Base-by-base conservation (phyloP, 2,797 vertebrate genomes). In the Perdix hodgsoniae region DNA sequence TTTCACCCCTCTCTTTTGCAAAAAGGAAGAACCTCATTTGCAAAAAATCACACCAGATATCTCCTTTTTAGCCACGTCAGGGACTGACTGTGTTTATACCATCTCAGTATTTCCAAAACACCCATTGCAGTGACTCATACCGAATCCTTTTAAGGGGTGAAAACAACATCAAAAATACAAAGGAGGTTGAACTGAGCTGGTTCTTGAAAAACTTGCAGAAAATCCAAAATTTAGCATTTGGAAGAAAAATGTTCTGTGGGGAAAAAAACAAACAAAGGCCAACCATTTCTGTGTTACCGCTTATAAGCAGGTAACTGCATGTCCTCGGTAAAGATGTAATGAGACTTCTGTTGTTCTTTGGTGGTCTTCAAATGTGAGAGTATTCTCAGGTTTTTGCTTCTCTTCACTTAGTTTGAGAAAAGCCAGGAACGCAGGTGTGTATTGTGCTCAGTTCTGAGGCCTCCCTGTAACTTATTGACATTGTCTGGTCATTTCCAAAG, bases 121-220 rank as follows among this genome's bases (percentile, higher is more conserved):
- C 45, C 49, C 84, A 14, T 78, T 80, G 40, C 57, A 71, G 42
- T 93, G 90, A 94, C 65, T 94, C 86, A 85, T 45, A 17, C 4
- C 1, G 74, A 65, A 44, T 88, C 39, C 83, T 37, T 33, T 33
- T 63, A 31, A 83, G 42, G 61, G 90, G 9, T 59, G 23, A 69
- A 79, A 87, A 91, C 42, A 86, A 21, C 7, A 42, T 45, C 40
- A 17, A 2, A 71, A 71, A 86, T 49, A 27, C 42, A 44, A 49
- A 74, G 67, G 8, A 74, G 9, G 14, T 14, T 52, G 15, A 12
- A n/a, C 26, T 44, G 61, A 80, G 19, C 29, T 85, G n/a, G 10
- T 65, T 26, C n/a, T 72, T 33, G 45, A 49, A 74, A 78, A 91
- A 9, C 59, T 91, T 66, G 6, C 50, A 85, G 52, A 29, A 57